phyloP scores from a whole-genome alignment of 2,888 invertebrate genomes.

The Didymodactylos carnosus region DNA sequence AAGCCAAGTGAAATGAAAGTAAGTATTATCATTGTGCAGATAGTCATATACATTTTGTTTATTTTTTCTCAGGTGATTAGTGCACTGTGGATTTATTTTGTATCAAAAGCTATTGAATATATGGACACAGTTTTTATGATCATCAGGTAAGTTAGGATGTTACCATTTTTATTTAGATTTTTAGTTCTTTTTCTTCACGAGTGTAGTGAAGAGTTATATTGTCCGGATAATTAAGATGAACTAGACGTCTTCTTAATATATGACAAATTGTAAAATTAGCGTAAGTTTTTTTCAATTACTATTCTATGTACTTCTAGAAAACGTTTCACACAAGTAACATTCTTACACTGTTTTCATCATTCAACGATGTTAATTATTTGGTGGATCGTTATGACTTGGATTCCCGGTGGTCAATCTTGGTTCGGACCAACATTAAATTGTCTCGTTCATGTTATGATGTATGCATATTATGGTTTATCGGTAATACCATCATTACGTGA shows the following conservation, averaged over 20 bases:
- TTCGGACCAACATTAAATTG: constrained; percentile 60
- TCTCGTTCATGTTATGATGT: constrained; percentile 76
- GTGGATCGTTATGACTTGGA: constrained; percentile 60
- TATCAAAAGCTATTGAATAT: constrained; percentile 33
- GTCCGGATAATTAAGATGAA: too few relatives aligned
- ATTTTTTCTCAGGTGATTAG: too few relatives aligned
- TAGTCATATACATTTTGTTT: too few relatives aligned
- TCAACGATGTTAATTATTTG: constrained; percentile 77
- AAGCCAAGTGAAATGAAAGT: constrained; percentile 27
- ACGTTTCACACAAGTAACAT: constrained; percentile 68
- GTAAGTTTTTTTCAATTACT: too few relatives aligned
- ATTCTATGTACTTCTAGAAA: too few relatives aligned
- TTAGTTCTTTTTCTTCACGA: too few relatives aligned
- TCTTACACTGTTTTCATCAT: constrained; percentile 80
- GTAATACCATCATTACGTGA: constrained; percentile 54
- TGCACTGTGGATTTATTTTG: constrained; percentile 31
- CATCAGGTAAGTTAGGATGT: too few relatives aligned
- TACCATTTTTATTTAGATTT: too few relatives aligned
- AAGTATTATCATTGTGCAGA: too few relatives aligned
- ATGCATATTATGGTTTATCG: constrained; percentile 69
- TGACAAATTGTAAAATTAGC: too few relatives aligned
- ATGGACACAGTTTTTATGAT: constrained; percentile 52
- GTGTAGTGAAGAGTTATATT: too few relatives aligned
- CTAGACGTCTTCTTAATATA: too few relatives aligned
- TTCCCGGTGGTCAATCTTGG: constrained; percentile 25